phyloP scores from a whole-genome alignment of 1,140 invertebrate genomes.

The Lanistes nyassanus region DNA sequence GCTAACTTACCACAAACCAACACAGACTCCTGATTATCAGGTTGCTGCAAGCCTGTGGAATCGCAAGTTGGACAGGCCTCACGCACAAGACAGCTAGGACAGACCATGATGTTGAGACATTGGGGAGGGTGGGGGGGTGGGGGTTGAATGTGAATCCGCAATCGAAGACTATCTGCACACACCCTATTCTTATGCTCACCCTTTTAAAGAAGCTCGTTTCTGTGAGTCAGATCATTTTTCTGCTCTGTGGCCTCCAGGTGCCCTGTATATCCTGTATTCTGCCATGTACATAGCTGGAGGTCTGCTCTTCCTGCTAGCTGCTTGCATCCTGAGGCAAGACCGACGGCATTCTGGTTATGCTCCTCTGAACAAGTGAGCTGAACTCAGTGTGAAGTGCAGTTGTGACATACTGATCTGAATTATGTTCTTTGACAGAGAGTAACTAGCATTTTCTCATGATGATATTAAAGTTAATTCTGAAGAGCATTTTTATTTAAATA shows the following conservation, averaged over 20 bases:
- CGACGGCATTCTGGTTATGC: conserved; percentile 23
- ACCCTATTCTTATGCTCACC: background rate
- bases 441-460: background rate
- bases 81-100: no score
- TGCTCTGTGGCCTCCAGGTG: conserved; percentile 52
- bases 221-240: background rate
- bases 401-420: background rate
- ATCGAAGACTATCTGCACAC: no score
- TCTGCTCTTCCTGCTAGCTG: conserved; percentile 61
- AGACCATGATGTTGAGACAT: no score
- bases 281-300: conserved; percentile 64
- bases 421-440: background rate
- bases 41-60: no score
- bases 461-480: background rate
- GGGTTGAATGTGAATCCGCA: no score
- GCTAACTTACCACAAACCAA: no score
- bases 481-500: background rate
- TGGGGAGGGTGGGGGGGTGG: background rate
- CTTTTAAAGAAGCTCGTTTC: background rate
- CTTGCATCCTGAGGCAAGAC: conserved; percentile 61
- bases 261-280: conserved; percentile 65
- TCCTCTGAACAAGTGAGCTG: background rate
- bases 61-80: no score
- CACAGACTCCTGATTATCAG: no score
- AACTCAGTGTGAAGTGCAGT: background rate